Evolutionary conservation across 2,797 vertebrate genomes (phyloP).

Genomic region (Momotus momota): DNA sequence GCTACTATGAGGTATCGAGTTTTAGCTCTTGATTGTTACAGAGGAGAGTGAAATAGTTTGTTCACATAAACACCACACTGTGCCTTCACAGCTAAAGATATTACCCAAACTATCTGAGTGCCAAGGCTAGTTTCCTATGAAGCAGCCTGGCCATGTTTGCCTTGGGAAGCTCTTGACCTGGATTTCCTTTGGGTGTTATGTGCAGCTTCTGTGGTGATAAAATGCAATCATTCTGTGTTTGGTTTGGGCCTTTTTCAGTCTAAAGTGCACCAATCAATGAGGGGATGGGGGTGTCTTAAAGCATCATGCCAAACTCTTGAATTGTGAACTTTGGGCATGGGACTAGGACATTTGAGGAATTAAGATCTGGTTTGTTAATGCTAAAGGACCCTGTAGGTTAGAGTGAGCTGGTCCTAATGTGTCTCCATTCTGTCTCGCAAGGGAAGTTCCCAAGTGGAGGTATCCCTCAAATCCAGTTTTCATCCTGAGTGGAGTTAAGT

Average conservation of each 20-base stretch:
- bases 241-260: not conserved
- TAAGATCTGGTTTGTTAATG: not conserved
- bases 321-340: not conserved
- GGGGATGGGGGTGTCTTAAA: not conserved
- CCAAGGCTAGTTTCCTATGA: not conserved
- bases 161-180: not conserved
- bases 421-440: not conserved
- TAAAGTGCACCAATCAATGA: not conserved
- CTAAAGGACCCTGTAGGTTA: not conserved
- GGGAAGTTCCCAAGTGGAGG: not conserved
- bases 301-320: not conserved
- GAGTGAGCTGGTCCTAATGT: not conserved
- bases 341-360: not conserved
- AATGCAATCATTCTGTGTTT: not conserved
- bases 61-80: not conserved
- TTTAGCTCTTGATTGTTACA: not conserved
- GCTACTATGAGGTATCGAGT: not conserved
- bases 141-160: not conserved
- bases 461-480: not conserved
- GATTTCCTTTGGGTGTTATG: not conserved
- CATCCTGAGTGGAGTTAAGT: not conserved
- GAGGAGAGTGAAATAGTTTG: not conserved
- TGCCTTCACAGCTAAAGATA: not conserved
- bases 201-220: not conserved
- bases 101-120: not conserved